These are phyloP conservation scores for Silurus lanzhouensis DNA, from an alignment of 2,797 vertebrate genomes.

Conservation along the genomic window DNA sequence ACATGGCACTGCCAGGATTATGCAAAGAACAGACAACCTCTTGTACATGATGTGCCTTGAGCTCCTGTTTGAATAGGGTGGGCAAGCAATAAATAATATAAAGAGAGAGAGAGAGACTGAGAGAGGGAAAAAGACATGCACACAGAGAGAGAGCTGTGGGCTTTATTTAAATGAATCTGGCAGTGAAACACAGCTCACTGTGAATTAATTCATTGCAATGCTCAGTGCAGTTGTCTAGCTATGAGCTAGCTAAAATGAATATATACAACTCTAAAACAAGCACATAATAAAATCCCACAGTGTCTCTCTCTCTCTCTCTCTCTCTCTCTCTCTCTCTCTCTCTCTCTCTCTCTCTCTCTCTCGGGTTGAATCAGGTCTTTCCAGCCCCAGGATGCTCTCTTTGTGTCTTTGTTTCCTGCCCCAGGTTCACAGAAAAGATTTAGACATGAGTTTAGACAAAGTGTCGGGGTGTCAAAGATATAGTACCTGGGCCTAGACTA, in stretches of 20 bases:
- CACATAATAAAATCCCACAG: neutral
- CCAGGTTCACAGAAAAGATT: slow-evolving; percentile 8
- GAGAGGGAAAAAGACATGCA: slow-evolving; percentile 10
- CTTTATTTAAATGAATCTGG: slow-evolving; percentile 71
- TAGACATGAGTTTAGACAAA: neutral
- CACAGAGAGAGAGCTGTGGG: slow-evolving; percentile 62
- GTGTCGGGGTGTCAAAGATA: neutral
- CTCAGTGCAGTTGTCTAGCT: slow-evolving; percentile 60
- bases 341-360: slow-evolving; percentile 1
- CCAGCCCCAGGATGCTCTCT: neutral
- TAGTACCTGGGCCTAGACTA: neutral
- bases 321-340: neutral
- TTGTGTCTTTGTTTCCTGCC: neutral
- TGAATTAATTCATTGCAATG: slow-evolving; percentile 65
- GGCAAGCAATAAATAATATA: slow-evolving; percentile 17
- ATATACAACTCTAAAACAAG: slow-evolving; percentile 29
- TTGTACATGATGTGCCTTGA: neutral
- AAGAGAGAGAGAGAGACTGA: slow-evolving; percentile 1
- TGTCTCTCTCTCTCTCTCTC: neutral
- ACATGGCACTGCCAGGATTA: slow-evolving; percentile 17
- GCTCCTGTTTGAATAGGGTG: slow-evolving; percentile 3
- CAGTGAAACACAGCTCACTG: slow-evolving; percentile 64
- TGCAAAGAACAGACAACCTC: slow-evolving; percentile 22
- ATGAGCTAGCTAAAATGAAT: slow-evolving; percentile 47
- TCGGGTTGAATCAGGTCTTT: neutral